These are phyloP conservation scores for Drosophila leontia DNA, from an alignment of 1,140 invertebrate species.

Conservation along the genomic window DNA sequence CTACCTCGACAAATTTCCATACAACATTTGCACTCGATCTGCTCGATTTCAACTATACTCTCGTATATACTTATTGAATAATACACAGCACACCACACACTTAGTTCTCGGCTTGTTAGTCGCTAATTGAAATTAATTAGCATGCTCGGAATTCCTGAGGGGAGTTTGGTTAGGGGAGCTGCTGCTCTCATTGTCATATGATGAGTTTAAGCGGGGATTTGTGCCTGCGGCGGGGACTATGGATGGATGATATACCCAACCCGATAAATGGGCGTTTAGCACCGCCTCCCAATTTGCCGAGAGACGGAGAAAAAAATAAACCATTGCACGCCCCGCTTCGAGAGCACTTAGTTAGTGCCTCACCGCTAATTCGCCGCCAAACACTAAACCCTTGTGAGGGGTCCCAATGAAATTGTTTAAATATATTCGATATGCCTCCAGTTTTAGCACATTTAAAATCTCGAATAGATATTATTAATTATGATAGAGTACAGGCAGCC, in stretches of 20 bases:
- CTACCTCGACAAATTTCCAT: conserved; percentile 43
- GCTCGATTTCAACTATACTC: conserved; percentile 37
- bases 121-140: conserved; percentile 81
- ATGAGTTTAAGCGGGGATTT: conserved; percentile 22
- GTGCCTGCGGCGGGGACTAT: conserved; percentile 6
- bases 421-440: conserved; percentile 35
- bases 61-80: conserved; percentile 24
- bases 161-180: conserved; percentile 9
- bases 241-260: not conserved
- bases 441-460: conserved; percentile 38
- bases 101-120: conserved; percentile 57
- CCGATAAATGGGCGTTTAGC: conserved; percentile 43
- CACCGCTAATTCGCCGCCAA: conserved; percentile 19
- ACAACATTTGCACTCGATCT: conserved; percentile 23
- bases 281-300: conserved; percentile 19
- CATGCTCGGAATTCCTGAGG: conserved; percentile 47
- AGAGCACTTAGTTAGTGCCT: conserved; percentile 40
- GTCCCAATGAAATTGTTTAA: conserved; percentile 9
- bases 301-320: not conserved
- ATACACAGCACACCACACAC: conserved; percentile 22
- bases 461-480: conserved; percentile 33
- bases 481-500: conserved; percentile 11
- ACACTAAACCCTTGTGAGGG: conserved; percentile 16
- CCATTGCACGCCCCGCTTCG: conserved; percentile 12
- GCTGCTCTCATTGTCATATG: conserved; percentile 66